Evolutionary conservation across 1,140 invertebrate species (phyloP).

Genomic region (Chrysoperla carnea): DNA sequence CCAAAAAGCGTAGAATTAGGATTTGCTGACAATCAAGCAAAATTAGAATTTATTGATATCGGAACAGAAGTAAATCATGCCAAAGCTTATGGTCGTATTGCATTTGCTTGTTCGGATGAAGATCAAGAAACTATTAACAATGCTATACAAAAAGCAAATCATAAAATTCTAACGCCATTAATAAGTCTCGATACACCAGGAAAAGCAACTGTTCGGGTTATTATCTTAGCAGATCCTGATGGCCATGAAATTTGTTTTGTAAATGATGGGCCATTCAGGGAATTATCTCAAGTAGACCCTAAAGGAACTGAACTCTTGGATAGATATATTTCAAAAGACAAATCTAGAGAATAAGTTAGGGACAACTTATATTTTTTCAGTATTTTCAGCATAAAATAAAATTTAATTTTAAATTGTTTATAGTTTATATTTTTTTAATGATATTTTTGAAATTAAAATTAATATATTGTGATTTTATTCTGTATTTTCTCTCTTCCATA

Average conservation of each 20-base stretch:
- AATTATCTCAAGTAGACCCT: constrained; percentile 76
- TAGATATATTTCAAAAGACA: constrained; percentile 58
- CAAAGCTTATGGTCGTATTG: constrained; percentile 89
- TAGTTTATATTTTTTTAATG: no score
- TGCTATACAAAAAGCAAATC: constrained; percentile 48
- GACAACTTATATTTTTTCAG: no score
- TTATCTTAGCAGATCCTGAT: constrained; percentile 92
- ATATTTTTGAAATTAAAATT: no score
- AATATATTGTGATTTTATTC: no score
- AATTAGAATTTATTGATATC: constrained; percentile 55
- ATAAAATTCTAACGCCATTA: constrained; percentile 72
- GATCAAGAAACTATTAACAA: constrained; percentile 58
- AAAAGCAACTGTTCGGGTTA: constrained; percentile 88
- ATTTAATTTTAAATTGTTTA: no score
- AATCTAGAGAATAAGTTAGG: constrained; percentile 12
- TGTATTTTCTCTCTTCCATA: no score
- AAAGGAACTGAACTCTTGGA: constrained; percentile 63
- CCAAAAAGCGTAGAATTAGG: constrained; percentile 42
- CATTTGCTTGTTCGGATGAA: constrained; percentile 69
- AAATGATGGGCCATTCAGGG: constrained; percentile 81
- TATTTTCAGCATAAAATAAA: no score
- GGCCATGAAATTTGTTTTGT: constrained; percentile 98
- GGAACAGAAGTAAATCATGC: constrained; percentile 56
- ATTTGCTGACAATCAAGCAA: constrained; percentile 54
- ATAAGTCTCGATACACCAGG: constrained; percentile 87